Percentiles rank a stretch among this genome's conserved stretches.
phyloP scores from a whole-genome alignment of 2,797 vertebrate species.

The Sarcoramphus papa region DNA sequence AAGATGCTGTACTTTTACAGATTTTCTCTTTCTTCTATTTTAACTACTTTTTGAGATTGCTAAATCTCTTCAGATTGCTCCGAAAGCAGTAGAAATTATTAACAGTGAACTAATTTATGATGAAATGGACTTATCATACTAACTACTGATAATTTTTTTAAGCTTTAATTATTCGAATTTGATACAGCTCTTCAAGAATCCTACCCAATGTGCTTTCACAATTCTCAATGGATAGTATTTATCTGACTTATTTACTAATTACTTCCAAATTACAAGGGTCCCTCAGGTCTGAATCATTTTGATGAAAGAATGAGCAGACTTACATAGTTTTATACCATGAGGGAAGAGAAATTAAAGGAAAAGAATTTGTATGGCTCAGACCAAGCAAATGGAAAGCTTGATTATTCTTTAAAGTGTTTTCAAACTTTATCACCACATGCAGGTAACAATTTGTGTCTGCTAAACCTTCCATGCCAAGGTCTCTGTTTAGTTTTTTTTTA shows the following conservation, averaged over 20 bases:
- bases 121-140: conserved; percentile 22
- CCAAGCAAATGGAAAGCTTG: background rate
- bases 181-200: conserved; percentile 36
- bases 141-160: conserved; percentile 33
- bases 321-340: background rate
- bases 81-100: background rate
- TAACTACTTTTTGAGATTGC: background rate
- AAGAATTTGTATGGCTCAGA: background rate
- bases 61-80: conserved; percentile 3
- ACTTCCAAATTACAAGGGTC: conserved; percentile 39
- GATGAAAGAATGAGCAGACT: conserved; percentile 23
- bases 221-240: conserved; percentile 46
- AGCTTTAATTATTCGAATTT: conserved; percentile 55
- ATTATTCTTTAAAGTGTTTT: background rate
- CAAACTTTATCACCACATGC: background rate
- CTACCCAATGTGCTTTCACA: background rate
- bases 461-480: background rate
- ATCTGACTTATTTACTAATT: conserved; percentile 65
- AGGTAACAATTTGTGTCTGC: background rate
- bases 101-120: conserved; percentile 7
- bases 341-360: conserved; percentile 22
- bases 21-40: background rate
- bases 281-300: conserved; percentile 46
- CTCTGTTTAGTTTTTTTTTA: background rate
- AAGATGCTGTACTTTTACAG: background rate